Evolutionary conservation across 1,140 invertebrate genomes (phyloP).

Genomic region (Trichomalopsis sarcophagae): DNA sequence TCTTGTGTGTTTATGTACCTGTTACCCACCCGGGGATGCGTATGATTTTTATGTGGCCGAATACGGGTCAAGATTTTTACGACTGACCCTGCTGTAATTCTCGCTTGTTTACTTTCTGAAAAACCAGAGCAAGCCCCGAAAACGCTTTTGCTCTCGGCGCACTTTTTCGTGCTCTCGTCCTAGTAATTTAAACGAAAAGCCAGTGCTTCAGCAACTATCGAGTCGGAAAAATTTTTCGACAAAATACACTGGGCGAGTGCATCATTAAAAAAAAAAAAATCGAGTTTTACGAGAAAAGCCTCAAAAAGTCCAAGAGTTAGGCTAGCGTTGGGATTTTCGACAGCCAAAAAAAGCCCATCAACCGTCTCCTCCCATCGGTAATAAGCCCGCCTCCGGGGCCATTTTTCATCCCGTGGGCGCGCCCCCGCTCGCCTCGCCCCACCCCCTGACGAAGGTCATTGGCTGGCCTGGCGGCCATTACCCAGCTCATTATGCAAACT

Average conservation of each 20-base stretch:
- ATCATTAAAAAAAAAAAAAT: slow-evolving; percentile 1
- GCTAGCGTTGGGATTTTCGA: neutral
- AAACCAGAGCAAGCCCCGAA: neutral
- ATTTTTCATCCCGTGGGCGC: neutral
- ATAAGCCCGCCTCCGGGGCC: slow-evolving; percentile 43
- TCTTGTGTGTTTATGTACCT: slow-evolving; percentile 43
- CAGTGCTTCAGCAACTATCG: too few relatives aligned
- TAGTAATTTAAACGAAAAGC: neutral
- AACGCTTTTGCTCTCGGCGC: neutral
- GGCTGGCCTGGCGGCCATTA: slow-evolving; percentile 69
- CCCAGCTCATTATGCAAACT: slow-evolving; percentile 68
- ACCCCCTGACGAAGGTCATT: slow-evolving; percentile 65
- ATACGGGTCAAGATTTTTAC: slow-evolving; percentile 36
- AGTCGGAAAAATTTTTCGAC: neutral
- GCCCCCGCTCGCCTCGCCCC: slow-evolving; percentile 29
- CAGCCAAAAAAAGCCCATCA: slow-evolving; percentile 6
- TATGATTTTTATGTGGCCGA: slow-evolving; percentile 1
- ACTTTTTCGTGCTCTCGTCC: neutral
- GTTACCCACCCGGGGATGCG: slow-evolving; percentile 14
- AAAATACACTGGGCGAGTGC: neutral
- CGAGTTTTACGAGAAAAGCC: neutral
- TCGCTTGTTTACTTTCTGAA: neutral
- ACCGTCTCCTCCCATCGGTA: neutral
- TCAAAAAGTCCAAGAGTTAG: neutral
- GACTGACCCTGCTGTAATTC: neutral